Evolutionary conservation across 2,113 vertebrate genomes (phyloP), one percentile per base, ranked within the genome.

Genomic region (Bostrychus sinensis): DNA sequence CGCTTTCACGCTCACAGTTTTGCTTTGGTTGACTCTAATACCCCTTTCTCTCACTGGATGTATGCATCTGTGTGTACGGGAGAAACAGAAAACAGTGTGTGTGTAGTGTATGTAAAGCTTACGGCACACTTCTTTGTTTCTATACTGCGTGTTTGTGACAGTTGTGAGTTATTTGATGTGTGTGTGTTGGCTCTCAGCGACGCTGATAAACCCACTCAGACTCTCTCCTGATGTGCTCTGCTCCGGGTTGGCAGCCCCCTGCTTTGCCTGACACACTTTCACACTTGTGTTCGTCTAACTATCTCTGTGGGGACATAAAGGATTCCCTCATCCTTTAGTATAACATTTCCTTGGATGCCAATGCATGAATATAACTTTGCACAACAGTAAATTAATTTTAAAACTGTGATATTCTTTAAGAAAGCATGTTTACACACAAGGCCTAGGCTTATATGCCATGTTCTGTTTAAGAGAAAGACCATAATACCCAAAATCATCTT

Each of bases 131-230:
- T 77, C 75, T 86, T 86, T 87, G 82, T 86, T 83, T 82, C 65
- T 78, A 69, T 72, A 85, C 75, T 80, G 81, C 75, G 45, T 63
- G 55, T 59, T 69, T 43, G 22, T 70, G 65, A 81, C 74, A 77
- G 58, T 76, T 86, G 57, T 84, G 83, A 54, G 64, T 25, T 1
- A 2, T 45, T 37, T 65, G 53, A 39, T 41, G 58, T 51, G 53
- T 22, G 53, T 82, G 69, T 61, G 62, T 76, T 81, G 92, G 94
- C 94, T 94, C 94, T 96, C 93, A 91, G 95, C 91, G 88, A 93
- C 91, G 92, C 93, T 95, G 95, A 97, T 97, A 98, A 98, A 96
- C 95, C 95, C 95, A 96, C 95, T 98, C 95, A 95, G 95, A 96
- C 95, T 94, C 93, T 94, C 93, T 95, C 95, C 95, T 96, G 95